A percentile compares a stretch with the other conserved stretches of the same genome.
These are phyloP conservation scores for Spatulosminthurus flaviceps DNA, from an alignment of 2,888 invertebrate genomes.

Conservation along the genomic window DNA sequence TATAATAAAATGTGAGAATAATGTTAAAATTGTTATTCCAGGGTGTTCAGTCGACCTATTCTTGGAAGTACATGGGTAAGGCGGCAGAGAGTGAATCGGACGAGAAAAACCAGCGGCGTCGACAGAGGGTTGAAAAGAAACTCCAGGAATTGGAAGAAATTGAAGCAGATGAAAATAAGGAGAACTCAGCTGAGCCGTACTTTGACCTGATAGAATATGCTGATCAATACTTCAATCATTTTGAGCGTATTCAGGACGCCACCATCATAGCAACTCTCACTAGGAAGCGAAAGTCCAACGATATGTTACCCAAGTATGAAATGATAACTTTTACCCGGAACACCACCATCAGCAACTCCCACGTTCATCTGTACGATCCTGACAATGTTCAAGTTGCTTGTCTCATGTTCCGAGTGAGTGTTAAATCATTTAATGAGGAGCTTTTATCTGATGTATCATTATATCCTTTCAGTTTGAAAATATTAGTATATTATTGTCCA, in stretches of 20 bases:
- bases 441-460: no score
- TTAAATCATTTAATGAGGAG: no score
- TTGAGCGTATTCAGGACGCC: slow-evolving; percentile 85
- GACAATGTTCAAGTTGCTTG: slow-evolving; percentile 77
- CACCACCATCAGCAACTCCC: slow-evolving; percentile 89
- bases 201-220: slow-evolving; percentile 92
- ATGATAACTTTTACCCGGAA: slow-evolving; percentile 91
- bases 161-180: slow-evolving; percentile 69
- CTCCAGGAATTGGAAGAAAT: slow-evolving; percentile 80
- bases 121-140: slow-evolving; percentile 79
- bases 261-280: slow-evolving; percentile 88
- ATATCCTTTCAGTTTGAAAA: no score
- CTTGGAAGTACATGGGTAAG: slow-evolving; percentile 65
- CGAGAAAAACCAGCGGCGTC: slow-evolving; percentile 41
- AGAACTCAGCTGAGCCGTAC: slow-evolving; percentile 71
- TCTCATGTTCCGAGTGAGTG: slow-evolving; percentile 84
- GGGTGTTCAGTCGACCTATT: slow-evolving; percentile 62
- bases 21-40: slow-evolving; percentile 32
- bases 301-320: slow-evolving; percentile 86
- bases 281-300: slow-evolving; percentile 79
- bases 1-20: background rate
- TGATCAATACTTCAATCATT: slow-evolving; percentile 90
- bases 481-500: no score
- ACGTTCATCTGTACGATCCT: slow-evolving; percentile 93
- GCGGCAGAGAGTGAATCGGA: slow-evolving; percentile 64